Base-by-base conservation (phyloP, 2,888 invertebrate genomes). In the Drosophila demipolita region DNA sequence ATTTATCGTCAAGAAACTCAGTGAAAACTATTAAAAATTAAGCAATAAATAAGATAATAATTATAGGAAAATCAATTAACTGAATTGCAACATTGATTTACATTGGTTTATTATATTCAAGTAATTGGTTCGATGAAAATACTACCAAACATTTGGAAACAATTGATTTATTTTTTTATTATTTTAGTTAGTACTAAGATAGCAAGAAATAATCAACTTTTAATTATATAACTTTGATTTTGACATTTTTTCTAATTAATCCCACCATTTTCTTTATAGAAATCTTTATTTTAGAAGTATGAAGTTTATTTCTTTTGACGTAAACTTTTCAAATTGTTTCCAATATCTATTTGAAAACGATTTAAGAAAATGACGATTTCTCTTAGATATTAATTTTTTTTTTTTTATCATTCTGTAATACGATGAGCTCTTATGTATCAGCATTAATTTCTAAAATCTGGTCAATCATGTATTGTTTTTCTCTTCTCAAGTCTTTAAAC, bases 1-100 rank as follows among this genome's bases (percentile, higher is more conserved):
- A 53, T 67, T 67, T 68, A 59, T 45, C 42, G 38, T 52, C 36
- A 59, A 29, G 29, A 66, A 69, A 48, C 32, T 50, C 17, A 33
- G 23, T 11, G 23, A 20, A n/a, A 15, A 36, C 20, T 15, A 32
- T 17, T 3, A 15, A 33, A 63, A 29, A 32, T 29, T 6, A 29
- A 42, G 1, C 4, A 4, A 8, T 15, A 15, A 15, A 11, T n/a
- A 0, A 23, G 20, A 48, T 26, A 26, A 54, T 66, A 38, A 66
- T 53, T 36, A 52, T 11, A 35, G 23, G 23, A 35, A 53, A 53
- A 66, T 66, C 45, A 66, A 53, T 66, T 53, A 66, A 45, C 36
- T 53, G 8, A 5, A 36, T 36, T 23, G n/a, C 36, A 23, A n/a
- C n/a, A n/a, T n/a, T n/a, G n/a, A 32, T 48, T 55, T 42, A 11